Base-by-base conservation (phyloP, 2,888 invertebrate genomes). In the Diarsia rubi region DNA sequence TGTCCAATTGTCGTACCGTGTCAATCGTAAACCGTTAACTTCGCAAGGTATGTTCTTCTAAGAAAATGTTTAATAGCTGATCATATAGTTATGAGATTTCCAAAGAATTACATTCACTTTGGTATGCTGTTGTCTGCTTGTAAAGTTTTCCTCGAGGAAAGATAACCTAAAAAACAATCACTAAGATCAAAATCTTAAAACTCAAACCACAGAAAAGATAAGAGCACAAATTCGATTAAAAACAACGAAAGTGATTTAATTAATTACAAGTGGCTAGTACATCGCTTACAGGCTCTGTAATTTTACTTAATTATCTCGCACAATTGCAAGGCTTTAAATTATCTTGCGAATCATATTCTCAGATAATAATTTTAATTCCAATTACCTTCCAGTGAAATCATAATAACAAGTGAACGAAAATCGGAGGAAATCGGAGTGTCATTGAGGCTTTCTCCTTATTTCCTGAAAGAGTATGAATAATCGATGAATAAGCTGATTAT, bases 361-460 rank as follows among this genome's bases (percentile, higher is more conserved):
- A 80, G 68, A 84, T 82, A 77, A 69, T 73, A 82, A 82, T 84
- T 82, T 82, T 63, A 72, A 84, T 76, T 67, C 71, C 76, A 84
- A 84, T 82, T 82, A 82, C 79, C 79, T 71, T 52, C 42, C 69
- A 62, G 76, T 84, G 54, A 72, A 70, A 77, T 64, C 47, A 77
- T 73, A 81, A 84, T 70, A 73, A 69, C 45, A 65, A 77, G 37
- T 68, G 77, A 62, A 81, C 70, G 78, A 79, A 68, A 72, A 82
- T 69, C 67, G 69, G 45, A 73, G 78, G 78, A 68, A 72, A 82
- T 69, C 67, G 69, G 45, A 73, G 24, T 80, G 68, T 74, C 77
- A 82, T 81, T 69, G 72, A 75, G 62, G 69, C 85, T 88, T 88
- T 88, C 89, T 83, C 81, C 75, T 79, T 73, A 85, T 85, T 87